A percentile compares a stretch with the other conserved stretches of the same genome.
These are phyloP conservation scores for Leucophenga varia DNA, from an alignment of 1,140 invertebrate genomes.

Conservation along the genomic window DNA sequence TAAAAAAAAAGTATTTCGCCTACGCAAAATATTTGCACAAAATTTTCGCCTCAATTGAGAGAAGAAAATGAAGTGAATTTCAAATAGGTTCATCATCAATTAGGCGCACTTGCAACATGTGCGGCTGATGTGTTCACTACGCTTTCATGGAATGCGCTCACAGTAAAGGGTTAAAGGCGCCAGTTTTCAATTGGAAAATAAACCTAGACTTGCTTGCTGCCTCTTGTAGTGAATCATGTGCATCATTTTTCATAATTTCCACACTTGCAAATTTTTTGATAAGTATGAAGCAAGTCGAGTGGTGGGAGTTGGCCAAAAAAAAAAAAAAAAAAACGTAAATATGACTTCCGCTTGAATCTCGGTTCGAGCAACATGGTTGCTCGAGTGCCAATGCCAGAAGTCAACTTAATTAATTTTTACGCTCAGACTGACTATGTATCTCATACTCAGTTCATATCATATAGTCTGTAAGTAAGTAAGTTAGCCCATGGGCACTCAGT, in stretches of 20 bases:
- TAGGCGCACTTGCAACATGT: slow-evolving; percentile 36
- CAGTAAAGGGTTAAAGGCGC: slow-evolving; percentile 5
- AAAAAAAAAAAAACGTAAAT: no score
- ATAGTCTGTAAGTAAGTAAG: no score
- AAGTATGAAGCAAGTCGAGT: no score
- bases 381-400: slow-evolving; percentile 39
- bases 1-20: slow-evolving; percentile 3
- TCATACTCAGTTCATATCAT: no score
- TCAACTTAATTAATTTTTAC: slow-evolving; percentile 52
- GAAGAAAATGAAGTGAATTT: neutral
- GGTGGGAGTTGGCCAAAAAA: slow-evolving; percentile 15
- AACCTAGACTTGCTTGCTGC: no score
- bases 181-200: no score
- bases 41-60: no score
- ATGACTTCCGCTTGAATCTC: slow-evolving; percentile 44
- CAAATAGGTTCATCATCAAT: slow-evolving; percentile 45
- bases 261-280: slow-evolving; percentile 17
- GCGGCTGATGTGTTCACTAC: slow-evolving; percentile 35
- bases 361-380: neutral
- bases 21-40: no score
- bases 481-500: neutral
- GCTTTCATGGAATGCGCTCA: slow-evolving; percentile 22
- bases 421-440: no score
- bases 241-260: slow-evolving; percentile 49
- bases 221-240: no score